phyloP scores from a whole-genome alignment of 1,140 invertebrate genomes.

The Hyles vespertilio region DNA sequence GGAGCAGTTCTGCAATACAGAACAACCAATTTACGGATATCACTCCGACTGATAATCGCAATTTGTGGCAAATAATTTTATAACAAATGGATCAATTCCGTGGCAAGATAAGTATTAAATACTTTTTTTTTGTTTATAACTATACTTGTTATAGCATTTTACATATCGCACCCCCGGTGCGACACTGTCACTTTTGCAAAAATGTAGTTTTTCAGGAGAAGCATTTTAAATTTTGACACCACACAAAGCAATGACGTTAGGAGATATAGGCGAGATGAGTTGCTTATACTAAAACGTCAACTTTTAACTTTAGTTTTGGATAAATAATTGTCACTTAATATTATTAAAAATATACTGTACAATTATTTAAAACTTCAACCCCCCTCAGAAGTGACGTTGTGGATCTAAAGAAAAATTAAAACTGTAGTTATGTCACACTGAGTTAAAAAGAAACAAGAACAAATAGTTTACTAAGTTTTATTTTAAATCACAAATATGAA shows the following conservation, averaged over 20 bases:
- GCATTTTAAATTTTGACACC: no score
- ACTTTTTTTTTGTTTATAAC: no score
- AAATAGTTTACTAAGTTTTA: slow-evolving; percentile 5
- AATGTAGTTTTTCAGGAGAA: no score
- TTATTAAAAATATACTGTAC: slow-evolving; percentile 10
- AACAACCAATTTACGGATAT: no score
- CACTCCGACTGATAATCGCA: no score
- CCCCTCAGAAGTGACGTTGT: slow-evolving; percentile 14
- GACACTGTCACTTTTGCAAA: no score
- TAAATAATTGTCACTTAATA: slow-evolving; percentile 9
- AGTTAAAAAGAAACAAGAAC: slow-evolving; percentile 6
- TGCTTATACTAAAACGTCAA: slow-evolving; percentile 4
- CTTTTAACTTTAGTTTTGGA: slow-evolving; percentile 12
- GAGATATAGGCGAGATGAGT: not conserved
- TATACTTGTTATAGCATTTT: not conserved
- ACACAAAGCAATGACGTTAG: no score
- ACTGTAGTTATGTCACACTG: slow-evolving; percentile 7
- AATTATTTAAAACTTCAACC: slow-evolving; percentile 10
- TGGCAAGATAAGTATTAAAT: no score
- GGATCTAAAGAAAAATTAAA: slow-evolving; percentile 8
- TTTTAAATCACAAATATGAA: slow-evolving; percentile 5
- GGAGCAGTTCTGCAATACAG: no score
- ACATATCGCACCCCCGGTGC: not conserved
- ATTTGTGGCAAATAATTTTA: no score
- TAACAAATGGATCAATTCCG: no score